A percentile compares a stretch with the other conserved stretches of the same genome.
phyloP scores from a whole-genome alignment of 1,140 invertebrate genomes.

The Battus philenor region DNA sequence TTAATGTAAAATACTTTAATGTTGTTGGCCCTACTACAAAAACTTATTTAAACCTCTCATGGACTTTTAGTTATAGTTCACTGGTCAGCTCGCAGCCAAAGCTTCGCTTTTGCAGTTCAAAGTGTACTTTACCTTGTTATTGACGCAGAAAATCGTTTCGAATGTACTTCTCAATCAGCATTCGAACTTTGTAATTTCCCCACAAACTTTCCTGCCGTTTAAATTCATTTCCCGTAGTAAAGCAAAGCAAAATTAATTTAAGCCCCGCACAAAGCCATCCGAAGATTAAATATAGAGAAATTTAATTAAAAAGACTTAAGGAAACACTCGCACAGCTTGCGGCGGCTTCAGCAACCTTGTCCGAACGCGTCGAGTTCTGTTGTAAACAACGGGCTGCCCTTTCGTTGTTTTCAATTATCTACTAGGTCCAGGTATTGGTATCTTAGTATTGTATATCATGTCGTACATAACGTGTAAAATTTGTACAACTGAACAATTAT shows the following conservation, averaged over 20 bases:
- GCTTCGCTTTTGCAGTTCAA: too few species aligned
- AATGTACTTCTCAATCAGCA: neutral
- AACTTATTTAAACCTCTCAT: too few species aligned
- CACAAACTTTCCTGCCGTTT: conserved; percentile 6
- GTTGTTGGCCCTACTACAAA: too few species aligned
- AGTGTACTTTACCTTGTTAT: conserved; percentile 1
- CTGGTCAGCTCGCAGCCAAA: too few species aligned
- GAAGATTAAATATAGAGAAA: conserved; percentile 14
- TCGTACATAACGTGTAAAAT: too few species aligned
- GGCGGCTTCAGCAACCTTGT: neutral
- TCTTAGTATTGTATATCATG: too few species aligned
- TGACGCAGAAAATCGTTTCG: conserved; percentile 9
- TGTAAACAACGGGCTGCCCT: too few species aligned
- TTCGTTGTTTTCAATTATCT: too few species aligned
- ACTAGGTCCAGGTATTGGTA: too few species aligned
- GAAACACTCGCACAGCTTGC: conserved; percentile 2
- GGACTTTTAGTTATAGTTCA: too few species aligned
- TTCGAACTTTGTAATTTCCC: conserved; percentile 2
- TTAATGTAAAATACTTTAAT: too few species aligned
- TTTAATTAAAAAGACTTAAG: conserved; percentile 17
- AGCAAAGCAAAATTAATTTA: conserved; percentile 12
- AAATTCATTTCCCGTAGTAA: conserved; percentile 9
- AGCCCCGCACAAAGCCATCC: conserved; percentile 7
- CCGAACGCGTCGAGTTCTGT: neutral
- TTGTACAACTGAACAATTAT: too few species aligned